A percentile compares a stretch with the other conserved stretches of the same genome.
phyloP scores from a whole-genome alignment of 2,113 vertebrate species.

The Siphamia tubifer region DNA sequence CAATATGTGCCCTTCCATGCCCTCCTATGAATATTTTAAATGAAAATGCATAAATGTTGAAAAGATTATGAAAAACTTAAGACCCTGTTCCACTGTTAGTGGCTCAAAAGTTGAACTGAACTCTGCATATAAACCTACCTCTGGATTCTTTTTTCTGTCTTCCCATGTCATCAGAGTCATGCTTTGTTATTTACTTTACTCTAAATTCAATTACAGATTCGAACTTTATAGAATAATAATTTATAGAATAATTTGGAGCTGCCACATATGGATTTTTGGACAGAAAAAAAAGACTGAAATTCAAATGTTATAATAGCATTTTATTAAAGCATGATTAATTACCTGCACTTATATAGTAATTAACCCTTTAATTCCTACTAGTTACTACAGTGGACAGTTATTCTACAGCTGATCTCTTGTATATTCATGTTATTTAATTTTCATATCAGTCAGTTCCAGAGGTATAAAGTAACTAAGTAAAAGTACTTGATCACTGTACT shows the following conservation, averaged over 20 bases:
- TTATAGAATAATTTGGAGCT: background rate
- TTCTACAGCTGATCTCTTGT: too few relatives aligned
- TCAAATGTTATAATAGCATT: background rate
- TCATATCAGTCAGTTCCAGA: too few relatives aligned
- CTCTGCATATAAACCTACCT: slow-evolving; percentile 7
- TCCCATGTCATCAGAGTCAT: background rate
- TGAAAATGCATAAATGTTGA: slow-evolving; percentile 25
- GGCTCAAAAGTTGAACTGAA: slow-evolving; percentile 15
- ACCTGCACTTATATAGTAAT: background rate
- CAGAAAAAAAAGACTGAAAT: background rate
- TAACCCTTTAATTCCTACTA: too few relatives aligned
- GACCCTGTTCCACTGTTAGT: background rate
- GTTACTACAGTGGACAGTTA: too few relatives aligned
- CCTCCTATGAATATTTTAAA: slow-evolving; percentile 49
- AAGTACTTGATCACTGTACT: too few relatives aligned
- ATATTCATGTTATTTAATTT: too few relatives aligned
- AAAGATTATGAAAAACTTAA: slow-evolving; percentile 34
- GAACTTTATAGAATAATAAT: background rate
- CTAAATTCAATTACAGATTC: background rate
- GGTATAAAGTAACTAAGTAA: too few relatives aligned
- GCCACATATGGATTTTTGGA: background rate
- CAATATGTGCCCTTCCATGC: background rate
- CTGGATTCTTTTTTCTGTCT: slow-evolving; percentile 11
- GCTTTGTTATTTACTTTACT: background rate
- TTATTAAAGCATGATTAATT: background rate